These are phyloP conservation scores for Aethina tumida DNA, from an alignment of 1,140 invertebrate genomes.

Conservation along the genomic window DNA sequence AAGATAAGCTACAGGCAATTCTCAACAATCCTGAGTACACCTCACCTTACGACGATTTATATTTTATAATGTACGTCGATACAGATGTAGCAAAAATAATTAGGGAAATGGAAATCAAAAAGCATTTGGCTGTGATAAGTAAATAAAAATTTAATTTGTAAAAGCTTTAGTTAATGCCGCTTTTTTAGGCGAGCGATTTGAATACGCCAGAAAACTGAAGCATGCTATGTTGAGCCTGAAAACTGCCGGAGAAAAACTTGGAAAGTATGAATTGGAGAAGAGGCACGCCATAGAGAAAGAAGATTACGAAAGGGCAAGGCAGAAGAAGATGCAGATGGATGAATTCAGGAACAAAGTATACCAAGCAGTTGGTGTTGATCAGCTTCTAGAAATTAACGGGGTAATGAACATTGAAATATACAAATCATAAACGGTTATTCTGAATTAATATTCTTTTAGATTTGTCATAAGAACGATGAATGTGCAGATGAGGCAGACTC, in stretches of 20 bases:
- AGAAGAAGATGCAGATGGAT: conserved; percentile 84
- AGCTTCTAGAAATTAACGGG: conserved; percentile 71
- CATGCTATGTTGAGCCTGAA: conserved; percentile 70
- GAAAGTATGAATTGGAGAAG: conserved; percentile 85
- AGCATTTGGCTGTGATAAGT: conserved; percentile 72
- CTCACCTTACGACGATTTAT: conserved; percentile 87
- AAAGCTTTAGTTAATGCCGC: conserved; percentile 3
- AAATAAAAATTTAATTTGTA: conserved; percentile 12
- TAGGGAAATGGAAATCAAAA: conserved; percentile 77
- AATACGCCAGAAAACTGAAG: conserved; percentile 85
- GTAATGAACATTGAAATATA: conserved; percentile 37
- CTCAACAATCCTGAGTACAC: conserved; percentile 51
- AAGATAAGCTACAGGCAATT: conserved; percentile 33
- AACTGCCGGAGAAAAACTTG: conserved; percentile 77
- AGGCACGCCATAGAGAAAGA: conserved; percentile 81
- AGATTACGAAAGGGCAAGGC: conserved; percentile 80
- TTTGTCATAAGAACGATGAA: conserved; percentile 32
- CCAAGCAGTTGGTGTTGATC: conserved; percentile 55
- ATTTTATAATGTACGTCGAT: conserved; percentile 95
- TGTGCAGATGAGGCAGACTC: conserved; percentile 20
- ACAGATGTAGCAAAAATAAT: conserved; percentile 83
- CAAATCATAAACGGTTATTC: neutral
- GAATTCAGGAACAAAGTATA: conserved; percentile 64
- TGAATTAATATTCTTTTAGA: conserved; percentile 12
- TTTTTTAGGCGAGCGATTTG: conserved; percentile 71